These are phyloP conservation scores for Napeogenes inachia DNA, from an alignment of 2,888 invertebrate genomes.

Conservation along the genomic window DNA sequence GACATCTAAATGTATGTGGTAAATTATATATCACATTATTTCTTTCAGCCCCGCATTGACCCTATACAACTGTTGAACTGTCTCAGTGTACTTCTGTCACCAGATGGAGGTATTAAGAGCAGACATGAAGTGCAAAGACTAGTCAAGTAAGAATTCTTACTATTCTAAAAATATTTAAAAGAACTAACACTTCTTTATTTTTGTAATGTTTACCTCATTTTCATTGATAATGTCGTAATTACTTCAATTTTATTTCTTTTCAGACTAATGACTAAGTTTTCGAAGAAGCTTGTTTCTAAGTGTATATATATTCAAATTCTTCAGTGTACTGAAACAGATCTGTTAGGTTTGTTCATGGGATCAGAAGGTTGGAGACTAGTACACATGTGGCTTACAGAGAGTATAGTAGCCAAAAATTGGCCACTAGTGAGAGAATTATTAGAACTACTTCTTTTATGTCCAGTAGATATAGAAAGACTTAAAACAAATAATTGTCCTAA, in stretches of 20 bases:
- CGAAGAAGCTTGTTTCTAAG: slow-evolving; percentile 95
- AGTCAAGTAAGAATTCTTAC: slow-evolving; percentile 82
- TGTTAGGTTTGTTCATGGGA: slow-evolving; percentile 92
- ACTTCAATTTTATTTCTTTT: slow-evolving; percentile 49
- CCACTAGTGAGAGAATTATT: slow-evolving; percentile 91
- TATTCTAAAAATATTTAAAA: neutral
- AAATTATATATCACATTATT: slow-evolving; percentile 32
- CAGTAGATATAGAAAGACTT: slow-evolving; percentile 92
- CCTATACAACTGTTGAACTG: slow-evolving; percentile 92
- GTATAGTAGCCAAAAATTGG: slow-evolving; percentile 89
- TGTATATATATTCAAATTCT: slow-evolving; percentile 96
- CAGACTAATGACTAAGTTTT: slow-evolving; percentile 97
- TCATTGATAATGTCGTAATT: slow-evolving; percentile 9
- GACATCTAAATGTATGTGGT: neutral
- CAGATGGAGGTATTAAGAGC: slow-evolving; percentile 92
- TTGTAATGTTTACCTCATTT: neutral
- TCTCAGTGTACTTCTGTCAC: slow-evolving; percentile 89
- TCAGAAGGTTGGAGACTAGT: slow-evolving; percentile 95
- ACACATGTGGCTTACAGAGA: slow-evolving; percentile 93
- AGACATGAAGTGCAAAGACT: slow-evolving; percentile 91
- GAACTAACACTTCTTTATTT: too few relatives aligned
- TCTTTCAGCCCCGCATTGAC: slow-evolving; percentile 92
- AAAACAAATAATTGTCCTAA: slow-evolving; percentile 95
- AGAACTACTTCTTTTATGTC: slow-evolving; percentile 89
- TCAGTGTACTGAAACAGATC: slow-evolving; percentile 88